These are phyloP conservation scores for Nicator chloris DNA, from an alignment of 2,113 vertebrate species.

Conservation along the genomic window DNA sequence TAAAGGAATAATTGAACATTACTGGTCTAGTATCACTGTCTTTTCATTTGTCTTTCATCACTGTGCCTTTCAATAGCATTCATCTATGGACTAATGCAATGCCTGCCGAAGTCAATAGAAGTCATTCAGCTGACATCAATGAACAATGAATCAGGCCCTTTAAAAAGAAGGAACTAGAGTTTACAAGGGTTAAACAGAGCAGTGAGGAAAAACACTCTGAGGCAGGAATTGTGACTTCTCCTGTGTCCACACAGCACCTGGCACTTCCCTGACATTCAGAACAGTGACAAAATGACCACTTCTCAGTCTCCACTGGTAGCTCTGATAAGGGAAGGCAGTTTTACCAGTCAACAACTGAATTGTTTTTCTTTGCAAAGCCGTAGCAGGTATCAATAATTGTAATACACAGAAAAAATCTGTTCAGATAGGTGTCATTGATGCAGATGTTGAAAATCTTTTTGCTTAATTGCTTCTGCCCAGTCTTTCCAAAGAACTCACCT, in stretches of 20 bases:
- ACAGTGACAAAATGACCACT: neutral
- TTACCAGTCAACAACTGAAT: neutral
- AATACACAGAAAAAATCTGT: conserved; percentile 21
- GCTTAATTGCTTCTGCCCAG: conserved; percentile 12
- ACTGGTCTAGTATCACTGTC: neutral
- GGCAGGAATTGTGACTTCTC: neutral
- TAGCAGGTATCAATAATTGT: conserved; percentile 2
- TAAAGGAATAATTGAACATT: neutral
- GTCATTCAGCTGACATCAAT: conserved; percentile 50
- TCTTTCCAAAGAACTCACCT: conserved; percentile 21
- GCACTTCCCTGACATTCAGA: neutral
- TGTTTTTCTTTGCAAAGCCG: neutral
- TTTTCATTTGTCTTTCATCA: conserved; percentile 53
- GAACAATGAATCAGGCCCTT: conserved; percentile 42
- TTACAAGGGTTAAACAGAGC: conserved; percentile 48
- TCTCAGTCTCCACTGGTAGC: neutral
- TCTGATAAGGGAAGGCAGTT: neutral
- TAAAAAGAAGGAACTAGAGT: conserved; percentile 34
- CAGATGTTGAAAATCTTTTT: neutral
- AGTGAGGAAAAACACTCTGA: neutral
- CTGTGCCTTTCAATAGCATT: conserved; percentile 44
- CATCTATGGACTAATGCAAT: conserved; percentile 53
- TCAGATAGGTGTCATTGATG: neutral
- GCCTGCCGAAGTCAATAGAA: conserved; percentile 48
- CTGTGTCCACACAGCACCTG: neutral